phyloP scores from a whole-genome alignment of 2,113 vertebrate species.

The Amblyornis subalaris region DNA sequence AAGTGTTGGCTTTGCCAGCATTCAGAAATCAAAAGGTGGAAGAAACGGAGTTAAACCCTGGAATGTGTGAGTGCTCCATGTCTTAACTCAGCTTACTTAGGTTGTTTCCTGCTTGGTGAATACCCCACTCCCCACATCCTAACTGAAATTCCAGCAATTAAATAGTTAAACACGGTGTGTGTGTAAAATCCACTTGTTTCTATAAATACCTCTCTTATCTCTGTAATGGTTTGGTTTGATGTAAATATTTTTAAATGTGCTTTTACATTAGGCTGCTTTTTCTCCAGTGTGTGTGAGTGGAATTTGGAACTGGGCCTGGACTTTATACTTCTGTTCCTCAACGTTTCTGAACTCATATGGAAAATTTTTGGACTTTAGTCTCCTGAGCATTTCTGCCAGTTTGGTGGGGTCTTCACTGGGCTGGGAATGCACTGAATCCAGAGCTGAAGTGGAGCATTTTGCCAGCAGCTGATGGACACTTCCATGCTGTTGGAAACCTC shows the following conservation, averaged over 20 bases:
- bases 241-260: background rate
- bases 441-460: background rate
- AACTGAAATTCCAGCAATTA: background rate
- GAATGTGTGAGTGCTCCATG: background rate
- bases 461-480: background rate
- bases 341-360: rapidly evolving
- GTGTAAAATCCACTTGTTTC: background rate
- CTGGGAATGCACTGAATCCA: background rate
- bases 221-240: background rate
- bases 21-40: background rate
- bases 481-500: background rate
- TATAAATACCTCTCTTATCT: background rate
- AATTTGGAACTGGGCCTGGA: background rate
- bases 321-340: background rate
- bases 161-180: background rate
- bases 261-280: background rate
- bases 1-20: background rate
- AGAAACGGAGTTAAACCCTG: background rate
- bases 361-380: background rate
- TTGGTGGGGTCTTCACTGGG: background rate
- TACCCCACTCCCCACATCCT: background rate
- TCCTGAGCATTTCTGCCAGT: background rate
- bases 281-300: background rate
- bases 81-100: background rate
- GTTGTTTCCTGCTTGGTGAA: background rate